A percentile compares a stretch with the other conserved stretches of the same genome.
Conservation (phyloP, 2,113 vertebrate genomes). For the Rhabdornis inornatus region DNA sequence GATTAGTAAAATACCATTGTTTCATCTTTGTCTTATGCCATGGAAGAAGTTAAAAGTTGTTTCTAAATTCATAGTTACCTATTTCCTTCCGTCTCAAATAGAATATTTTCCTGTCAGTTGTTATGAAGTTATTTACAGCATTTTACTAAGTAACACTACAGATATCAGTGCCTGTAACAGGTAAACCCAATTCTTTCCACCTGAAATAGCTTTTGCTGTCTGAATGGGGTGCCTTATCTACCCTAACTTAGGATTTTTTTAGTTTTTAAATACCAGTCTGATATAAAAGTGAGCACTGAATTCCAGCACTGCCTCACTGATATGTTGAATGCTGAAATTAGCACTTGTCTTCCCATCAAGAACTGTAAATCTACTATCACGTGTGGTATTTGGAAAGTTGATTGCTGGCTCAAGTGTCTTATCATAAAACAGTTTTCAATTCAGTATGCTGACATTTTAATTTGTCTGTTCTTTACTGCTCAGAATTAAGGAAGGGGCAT, state of each 20-base stretch:
- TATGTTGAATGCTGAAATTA: neutral
- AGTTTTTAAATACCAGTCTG: neutral
- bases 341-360: neutral
- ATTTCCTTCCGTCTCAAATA: neutral
- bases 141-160: neutral
- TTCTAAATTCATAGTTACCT: neutral
- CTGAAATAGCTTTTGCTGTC: neutral
- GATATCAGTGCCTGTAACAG: neutral
- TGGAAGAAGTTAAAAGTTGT: neutral
- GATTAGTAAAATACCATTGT: conserved; percentile 4
- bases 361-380: neutral
- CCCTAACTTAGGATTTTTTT: neutral
- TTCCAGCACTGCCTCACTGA: neutral
- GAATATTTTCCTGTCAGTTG: neutral
- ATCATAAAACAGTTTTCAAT: conserved; percentile 52
- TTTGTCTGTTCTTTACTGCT: conserved; percentile 28
- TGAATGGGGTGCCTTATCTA: neutral
- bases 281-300: neutral
- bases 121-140: neutral
- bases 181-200: neutral
- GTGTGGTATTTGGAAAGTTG: neutral
- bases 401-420: neutral
- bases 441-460: conserved; percentile 37
- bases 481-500: conserved; percentile 38
- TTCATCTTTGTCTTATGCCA: neutral